phyloP scores from a whole-genome alignment of 2,888 invertebrate genomes.

The Himalopsyche kuldschensis region DNA sequence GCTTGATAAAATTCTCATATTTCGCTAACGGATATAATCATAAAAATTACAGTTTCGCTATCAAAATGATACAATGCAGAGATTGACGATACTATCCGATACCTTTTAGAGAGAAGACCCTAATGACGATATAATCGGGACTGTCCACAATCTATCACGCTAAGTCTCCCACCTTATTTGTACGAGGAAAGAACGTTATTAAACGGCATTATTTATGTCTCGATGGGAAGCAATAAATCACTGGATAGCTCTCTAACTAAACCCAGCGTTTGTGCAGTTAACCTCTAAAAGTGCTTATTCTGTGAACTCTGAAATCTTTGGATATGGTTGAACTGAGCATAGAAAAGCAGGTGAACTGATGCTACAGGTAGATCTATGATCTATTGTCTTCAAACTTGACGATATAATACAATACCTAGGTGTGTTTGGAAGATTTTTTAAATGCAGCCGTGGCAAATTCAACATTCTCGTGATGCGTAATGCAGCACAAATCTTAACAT shows the following conservation, averaged over 20 bases:
- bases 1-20: too few species aligned
- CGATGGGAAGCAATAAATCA: conserved; percentile 29
- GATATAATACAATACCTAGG: too few species aligned
- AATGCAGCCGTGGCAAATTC: too few species aligned
- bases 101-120: conserved; percentile 2
- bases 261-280: neutral
- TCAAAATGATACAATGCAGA: neutral
- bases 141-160: conserved; percentile 33
- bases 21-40: too few species aligned
- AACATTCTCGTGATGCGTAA: too few species aligned
- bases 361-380: neutral
- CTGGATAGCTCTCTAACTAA: neutral
- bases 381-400: neutral
- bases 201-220: conserved; percentile 34
- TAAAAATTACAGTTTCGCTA: too few species aligned
- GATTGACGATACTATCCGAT: neutral
- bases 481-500: too few species aligned
- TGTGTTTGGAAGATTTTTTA: too few species aligned
- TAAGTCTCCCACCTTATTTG: conserved; percentile 37
- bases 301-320: conserved; percentile 8
- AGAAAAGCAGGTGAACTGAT: neutral
- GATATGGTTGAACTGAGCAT: neutral
- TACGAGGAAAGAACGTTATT: conserved; percentile 33
- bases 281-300: neutral
- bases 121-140: conserved; percentile 28